phyloP scores from a whole-genome alignment of 2,888 invertebrate genomes.

The Dermolepida albohirtum region DNA sequence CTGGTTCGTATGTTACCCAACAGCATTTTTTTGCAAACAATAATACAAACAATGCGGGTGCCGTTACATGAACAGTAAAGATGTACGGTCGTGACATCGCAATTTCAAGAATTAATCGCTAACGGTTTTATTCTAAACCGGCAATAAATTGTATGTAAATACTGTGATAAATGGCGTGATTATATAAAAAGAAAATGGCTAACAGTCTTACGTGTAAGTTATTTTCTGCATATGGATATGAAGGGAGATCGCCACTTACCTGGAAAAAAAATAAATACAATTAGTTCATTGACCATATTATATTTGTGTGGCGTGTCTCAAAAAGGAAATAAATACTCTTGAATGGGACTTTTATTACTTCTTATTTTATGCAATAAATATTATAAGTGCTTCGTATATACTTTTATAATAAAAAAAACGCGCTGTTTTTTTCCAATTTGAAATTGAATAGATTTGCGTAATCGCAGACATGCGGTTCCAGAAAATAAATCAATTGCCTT shows the following conservation, averaged over 20 bases:
- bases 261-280: conserved; percentile 24
- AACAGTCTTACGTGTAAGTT: conserved; percentile 19
- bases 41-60: conserved; percentile 6
- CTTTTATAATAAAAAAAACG: too few species aligned
- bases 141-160: not conserved
- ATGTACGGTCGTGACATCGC: not conserved
- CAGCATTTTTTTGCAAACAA: conserved; percentile 6
- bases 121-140: not conserved
- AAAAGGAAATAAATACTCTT: too few species aligned
- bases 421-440: too few species aligned
- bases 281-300: not conserved
- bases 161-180: not conserved
- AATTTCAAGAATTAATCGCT: not conserved
- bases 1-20: conserved; percentile 9
- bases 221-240: not conserved
- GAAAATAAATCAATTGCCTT: not conserved
- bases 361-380: not conserved
- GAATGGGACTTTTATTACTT: not conserved
- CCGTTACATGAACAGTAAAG: conserved; percentile 7
- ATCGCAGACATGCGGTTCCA: not conserved
- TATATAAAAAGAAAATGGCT: conserved; percentile 5
- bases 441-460: not conserved
- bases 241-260: conserved; percentile 13
- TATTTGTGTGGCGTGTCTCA: too few species aligned
- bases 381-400: too few species aligned